Base-by-base conservation (phyloP, 1,140 invertebrate species). In the Cataglyphis hispanica region DNA sequence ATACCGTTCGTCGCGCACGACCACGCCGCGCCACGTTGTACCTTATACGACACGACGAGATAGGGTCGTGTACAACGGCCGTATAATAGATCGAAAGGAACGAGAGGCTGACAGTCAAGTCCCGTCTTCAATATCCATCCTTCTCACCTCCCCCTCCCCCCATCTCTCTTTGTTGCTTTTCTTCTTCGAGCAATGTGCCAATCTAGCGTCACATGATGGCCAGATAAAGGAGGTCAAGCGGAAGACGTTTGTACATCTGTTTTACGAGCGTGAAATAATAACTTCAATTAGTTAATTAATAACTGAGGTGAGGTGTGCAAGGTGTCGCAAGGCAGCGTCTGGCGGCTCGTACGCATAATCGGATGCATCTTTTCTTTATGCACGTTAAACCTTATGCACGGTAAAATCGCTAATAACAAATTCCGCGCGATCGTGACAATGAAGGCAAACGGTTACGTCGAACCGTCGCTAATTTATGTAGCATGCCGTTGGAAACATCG, bases 341-440 rank as follows among this genome's bases (percentile, higher is more conserved):
- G 8, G 25, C 7, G 22, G 2, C 43, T 8, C 56, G 27, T 11
- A 16, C 16, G 37, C 37, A 64, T 63, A 84, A 72, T 27, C 37
- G 13, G 25, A 22, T 50, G 74, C 16, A 10, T 43, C 37, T 40
- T 50, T 50, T 67, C 78, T 67, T 64, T 27, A 69, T 34, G 69
- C 53, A 25, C 70, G 80, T 89, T 91, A 64, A 84, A 78, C n/a
- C n/a, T n/a, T n/a, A n/a, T n/a, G n/a, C n/a, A n/a, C 67, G 70
- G 81, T 81, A 69, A 91, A 91, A 91, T 91, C 78, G 86, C 84
- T 92, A 92, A 92, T 87, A 84, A 31, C 4, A 31, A 3, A 31
- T 31, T 31, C 2, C 4, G 31, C 31, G 31, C 31, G 31, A 31
- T 31, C 2, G 31, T 31, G 90, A 16, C 31, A 37, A 61, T 80